Evolutionary conservation across 2,888 invertebrate species (phyloP).

Genomic region (Piscicola geometra): DNA sequence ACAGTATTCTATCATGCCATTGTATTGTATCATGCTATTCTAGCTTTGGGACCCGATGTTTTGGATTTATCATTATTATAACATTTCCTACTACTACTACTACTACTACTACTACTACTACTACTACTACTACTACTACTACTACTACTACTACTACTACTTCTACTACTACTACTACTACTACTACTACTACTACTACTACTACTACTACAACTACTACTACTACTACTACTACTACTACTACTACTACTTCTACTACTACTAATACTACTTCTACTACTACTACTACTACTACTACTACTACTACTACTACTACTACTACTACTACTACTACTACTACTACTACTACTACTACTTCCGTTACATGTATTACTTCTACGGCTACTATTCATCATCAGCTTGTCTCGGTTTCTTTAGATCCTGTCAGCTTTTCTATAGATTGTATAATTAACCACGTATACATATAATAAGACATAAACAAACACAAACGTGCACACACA

Average conservation of each 20-base stretch:
- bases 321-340: constrained; percentile 21
- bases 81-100: background rate
- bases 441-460: no score
- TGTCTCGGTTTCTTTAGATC: no score
- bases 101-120: constrained; percentile 21
- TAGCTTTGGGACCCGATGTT: background rate
- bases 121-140: constrained; percentile 20
- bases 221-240: constrained; percentile 49
- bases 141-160: constrained; percentile 17
- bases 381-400: background rate
- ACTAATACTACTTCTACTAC: constrained; percentile 29
- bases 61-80: background rate
- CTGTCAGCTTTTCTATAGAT: no score
- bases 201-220: constrained; percentile 26
- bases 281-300: constrained; percentile 18
- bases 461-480: no score
- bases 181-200: constrained; percentile 15
- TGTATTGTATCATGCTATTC: no score
- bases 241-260: constrained; percentile 41
- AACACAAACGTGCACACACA: no score
- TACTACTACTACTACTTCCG: constrained; percentile 19
- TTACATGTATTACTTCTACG: constrained; percentile 7
- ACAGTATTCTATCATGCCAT: no score
- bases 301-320: constrained; percentile 22
- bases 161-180: constrained; percentile 21